Evolutionary conservation across 2,113 vertebrate genomes (phyloP).

Genomic region (Acrocephalus kingi): DNA sequence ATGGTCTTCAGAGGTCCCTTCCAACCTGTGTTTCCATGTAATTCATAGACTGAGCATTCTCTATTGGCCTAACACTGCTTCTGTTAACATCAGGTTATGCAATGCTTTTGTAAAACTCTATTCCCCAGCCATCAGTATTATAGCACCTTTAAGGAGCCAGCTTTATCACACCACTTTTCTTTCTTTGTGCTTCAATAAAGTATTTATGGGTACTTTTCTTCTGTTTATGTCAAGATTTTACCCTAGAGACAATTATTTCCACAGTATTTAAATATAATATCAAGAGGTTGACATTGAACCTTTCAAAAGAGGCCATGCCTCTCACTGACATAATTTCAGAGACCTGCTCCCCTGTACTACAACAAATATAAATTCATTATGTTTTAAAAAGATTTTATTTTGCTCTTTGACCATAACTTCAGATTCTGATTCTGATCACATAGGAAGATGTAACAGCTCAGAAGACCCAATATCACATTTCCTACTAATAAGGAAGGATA

Average conservation of each 20-base stretch:
- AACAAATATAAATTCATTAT: background rate
- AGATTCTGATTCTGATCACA: background rate
- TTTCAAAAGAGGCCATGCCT: background rate
- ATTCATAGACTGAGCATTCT: background rate
- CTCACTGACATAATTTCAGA: background rate
- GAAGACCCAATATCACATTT: background rate
- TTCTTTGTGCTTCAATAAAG: background rate
- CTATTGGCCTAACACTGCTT: background rate
- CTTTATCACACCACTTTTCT: background rate
- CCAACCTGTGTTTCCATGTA: background rate
- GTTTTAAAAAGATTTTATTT: background rate
- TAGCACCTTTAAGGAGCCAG: background rate
- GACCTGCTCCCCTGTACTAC: background rate
- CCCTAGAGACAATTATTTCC: background rate
- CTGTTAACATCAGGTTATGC: background rate
- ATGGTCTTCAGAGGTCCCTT: background rate
- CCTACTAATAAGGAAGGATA: background rate
- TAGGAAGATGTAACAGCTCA: background rate
- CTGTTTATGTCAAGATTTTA: background rate
- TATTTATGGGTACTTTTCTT: background rate
- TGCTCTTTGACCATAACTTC: background rate
- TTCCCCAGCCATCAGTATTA: background rate
- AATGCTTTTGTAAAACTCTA: background rate
- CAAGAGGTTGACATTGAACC: background rate
- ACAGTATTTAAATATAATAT: background rate